Conservation (phyloP, 2,113 vertebrate species). For the Lamprologus lemairii region DNA sequence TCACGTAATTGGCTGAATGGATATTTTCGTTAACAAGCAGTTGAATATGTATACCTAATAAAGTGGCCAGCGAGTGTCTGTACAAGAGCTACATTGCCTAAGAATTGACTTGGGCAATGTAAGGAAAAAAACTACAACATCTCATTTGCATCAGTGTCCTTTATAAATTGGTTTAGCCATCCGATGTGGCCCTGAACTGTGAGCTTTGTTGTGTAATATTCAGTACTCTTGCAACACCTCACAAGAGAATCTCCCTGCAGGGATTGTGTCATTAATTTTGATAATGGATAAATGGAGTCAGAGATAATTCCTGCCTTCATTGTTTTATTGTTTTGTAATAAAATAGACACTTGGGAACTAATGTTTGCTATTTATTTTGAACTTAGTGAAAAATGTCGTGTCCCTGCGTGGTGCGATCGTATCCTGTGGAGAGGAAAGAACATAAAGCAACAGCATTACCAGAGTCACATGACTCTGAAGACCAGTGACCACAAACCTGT, state of each 20-base stretch:
- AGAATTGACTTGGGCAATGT: not conserved
- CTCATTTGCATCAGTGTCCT: not conserved
- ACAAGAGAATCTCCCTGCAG: not conserved
- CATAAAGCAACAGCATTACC: conserved; percentile 80
- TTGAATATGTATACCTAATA: not conserved
- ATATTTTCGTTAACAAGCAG: not conserved
- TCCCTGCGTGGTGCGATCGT: conserved; percentile 94
- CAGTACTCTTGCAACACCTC: not conserved
- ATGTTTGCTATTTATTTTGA: not conserved
- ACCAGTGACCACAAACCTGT: conserved; percentile 98
- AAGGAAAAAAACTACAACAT: not conserved
- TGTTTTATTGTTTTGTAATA: not conserved
- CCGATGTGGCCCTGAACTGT: not conserved
- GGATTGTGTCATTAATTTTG: not conserved
- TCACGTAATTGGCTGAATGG: not conserved
- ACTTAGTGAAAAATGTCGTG: conserved; percentile 88
- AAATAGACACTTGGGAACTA: not conserved
- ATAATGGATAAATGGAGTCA: not conserved
- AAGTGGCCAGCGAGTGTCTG: not conserved
- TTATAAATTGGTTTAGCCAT: not conserved
- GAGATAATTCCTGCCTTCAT: not conserved
- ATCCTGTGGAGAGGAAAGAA: conserved; percentile 89
- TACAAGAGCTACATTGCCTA: not conserved
- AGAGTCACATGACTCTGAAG: conserved; percentile 88
- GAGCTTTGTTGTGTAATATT: not conserved